Evolutionary conservation across 2,888 invertebrate genomes (phyloP), one percentile per base, ranked within the genome.

Genomic region (Brachyopa scutellaris): DNA sequence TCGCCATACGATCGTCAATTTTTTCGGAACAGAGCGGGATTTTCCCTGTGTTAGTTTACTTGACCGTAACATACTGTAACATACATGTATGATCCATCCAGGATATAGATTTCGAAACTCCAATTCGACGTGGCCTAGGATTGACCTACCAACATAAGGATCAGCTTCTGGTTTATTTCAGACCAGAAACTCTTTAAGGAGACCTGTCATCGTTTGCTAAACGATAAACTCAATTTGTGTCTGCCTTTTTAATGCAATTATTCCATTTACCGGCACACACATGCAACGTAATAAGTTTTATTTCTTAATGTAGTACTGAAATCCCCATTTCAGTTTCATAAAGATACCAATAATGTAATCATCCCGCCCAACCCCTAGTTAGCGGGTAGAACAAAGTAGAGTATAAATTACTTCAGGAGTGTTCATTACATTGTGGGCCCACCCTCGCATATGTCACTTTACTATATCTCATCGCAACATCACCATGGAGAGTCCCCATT

Each of bases 371-470:
- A 13, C 55, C 29, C 61, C 45, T 61, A 31, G 23, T 55, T 64
- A 64, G 64, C 66, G 40, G 49, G 23, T 26, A n/a, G 7, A 42
- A 72, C 66, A 61, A 61, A 67, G 61, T 67, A 55, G 53, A 73
- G 67, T 74, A 74, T 62, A 74, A 67, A 74, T 79, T 74, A 74
- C 79, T 49, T 74, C 49, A 11, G 7, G 29, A 74, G 38, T 62
- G 55, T 74, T 74, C 62, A 79, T 79, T 74, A 62, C 33, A 61
- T 26, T 49, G 19, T 8, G 6, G 45, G 21, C 19, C 53, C 33
- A 36, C 31, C n/a, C n/a, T 8, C 9, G 3, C 45, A 47, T 9
- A 1, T 9, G 9, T 11, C 26, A 17, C 29, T 8, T 19, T 1
- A 15, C 15, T 9, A 45, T 36, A 38, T 57, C 33, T 55, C 40